Conservation (phyloP, 2,888 invertebrate genomes). For the Lasioglossum malachurum region DNA sequence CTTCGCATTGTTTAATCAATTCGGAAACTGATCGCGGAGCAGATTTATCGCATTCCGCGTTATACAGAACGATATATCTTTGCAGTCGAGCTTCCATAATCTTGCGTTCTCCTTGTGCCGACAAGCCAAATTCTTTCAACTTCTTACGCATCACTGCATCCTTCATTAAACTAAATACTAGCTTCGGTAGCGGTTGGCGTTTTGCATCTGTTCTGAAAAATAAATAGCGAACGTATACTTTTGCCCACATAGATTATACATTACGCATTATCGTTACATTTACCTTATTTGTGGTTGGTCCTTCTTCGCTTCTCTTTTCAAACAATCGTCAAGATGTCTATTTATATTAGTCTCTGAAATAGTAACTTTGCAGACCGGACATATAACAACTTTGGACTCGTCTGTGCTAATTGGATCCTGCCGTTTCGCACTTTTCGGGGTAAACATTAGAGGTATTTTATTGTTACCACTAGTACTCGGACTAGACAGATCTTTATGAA, state of each 20-base stretch:
- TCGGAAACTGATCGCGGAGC: conserved; percentile 83
- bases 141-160: conserved; percentile 85
- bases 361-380: conserved; percentile 85
- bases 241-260: background rate
- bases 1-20: conserved; percentile 83
- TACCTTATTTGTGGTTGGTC: conserved; percentile 59
- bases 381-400: conserved; percentile 78
- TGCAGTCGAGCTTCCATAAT: conserved; percentile 81
- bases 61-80: conserved; percentile 83
- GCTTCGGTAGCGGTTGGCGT: conserved; percentile 85
- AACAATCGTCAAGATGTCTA: conserved; percentile 85
- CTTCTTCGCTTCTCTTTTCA: conserved; percentile 77
- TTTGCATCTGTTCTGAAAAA: conserved; percentile 73
- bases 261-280: conserved; percentile 10
- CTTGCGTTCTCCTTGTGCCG: conserved; percentile 84
- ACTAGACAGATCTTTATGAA: conserved; percentile 61
- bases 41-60: conserved; percentile 85
- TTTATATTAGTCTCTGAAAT: conserved; percentile 85
- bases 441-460: conserved; percentile 74
- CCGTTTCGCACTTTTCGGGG: conserved; percentile 72
- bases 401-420: conserved; percentile 19
- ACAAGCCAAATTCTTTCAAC: conserved; percentile 85
- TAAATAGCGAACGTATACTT: background rate
- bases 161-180: conserved; percentile 85
- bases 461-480: conserved; percentile 73